Percentiles rank a stretch among this genome's conserved stretches.
phyloP scores from a whole-genome alignment of 2,888 invertebrate species.

The Cheilosia urbana region DNA sequence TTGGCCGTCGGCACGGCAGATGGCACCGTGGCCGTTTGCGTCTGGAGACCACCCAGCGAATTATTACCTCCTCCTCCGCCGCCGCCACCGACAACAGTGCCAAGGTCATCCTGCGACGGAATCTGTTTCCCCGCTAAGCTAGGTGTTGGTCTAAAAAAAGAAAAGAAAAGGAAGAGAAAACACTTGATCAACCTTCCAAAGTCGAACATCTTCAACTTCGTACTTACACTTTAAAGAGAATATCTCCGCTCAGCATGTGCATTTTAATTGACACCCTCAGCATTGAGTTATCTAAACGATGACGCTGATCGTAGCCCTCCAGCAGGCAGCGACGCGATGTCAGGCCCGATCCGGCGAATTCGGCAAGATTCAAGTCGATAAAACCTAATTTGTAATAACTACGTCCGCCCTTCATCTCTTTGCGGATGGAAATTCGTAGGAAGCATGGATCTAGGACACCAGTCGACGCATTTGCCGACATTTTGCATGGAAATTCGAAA shows the following conservation, averaged over 20 bases:
- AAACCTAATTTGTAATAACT: slow-evolving; percentile 95
- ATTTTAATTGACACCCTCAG: slow-evolving; percentile 95
- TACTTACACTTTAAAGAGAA: slow-evolving; percentile 98
- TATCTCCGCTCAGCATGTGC: slow-evolving; percentile 97
- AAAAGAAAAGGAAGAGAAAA: slow-evolving; percentile 6
- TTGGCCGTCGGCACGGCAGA: slow-evolving; percentile 85
- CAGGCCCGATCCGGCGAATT: slow-evolving; percentile 96
- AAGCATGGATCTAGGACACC: slow-evolving; percentile 97
- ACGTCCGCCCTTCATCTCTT: slow-evolving; percentile 90
- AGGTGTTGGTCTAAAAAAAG: slow-evolving; percentile 86
- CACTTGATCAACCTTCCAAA: slow-evolving; percentile 4
- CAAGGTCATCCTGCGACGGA: slow-evolving; percentile 83
- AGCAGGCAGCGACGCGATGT: slow-evolving; percentile 94
- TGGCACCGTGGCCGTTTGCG: slow-evolving; percentile 80
- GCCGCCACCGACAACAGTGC: slow-evolving; percentile 77
- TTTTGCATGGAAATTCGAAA: slow-evolving; percentile 97
- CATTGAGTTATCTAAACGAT: slow-evolving; percentile 98
- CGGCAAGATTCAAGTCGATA: slow-evolving; percentile 98
- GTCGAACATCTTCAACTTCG: not conserved
- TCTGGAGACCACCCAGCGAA: slow-evolving; percentile 80
- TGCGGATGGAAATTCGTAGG: slow-evolving; percentile 96
- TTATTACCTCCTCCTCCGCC: slow-evolving; percentile 45
- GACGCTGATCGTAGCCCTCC: slow-evolving; percentile 96
- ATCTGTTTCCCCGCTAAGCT: slow-evolving; percentile 86
- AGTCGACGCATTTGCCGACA: slow-evolving; percentile 97